Evolutionary conservation across 2,888 invertebrate species (phyloP).

Genomic region (Hydraecia micacea): DNA sequence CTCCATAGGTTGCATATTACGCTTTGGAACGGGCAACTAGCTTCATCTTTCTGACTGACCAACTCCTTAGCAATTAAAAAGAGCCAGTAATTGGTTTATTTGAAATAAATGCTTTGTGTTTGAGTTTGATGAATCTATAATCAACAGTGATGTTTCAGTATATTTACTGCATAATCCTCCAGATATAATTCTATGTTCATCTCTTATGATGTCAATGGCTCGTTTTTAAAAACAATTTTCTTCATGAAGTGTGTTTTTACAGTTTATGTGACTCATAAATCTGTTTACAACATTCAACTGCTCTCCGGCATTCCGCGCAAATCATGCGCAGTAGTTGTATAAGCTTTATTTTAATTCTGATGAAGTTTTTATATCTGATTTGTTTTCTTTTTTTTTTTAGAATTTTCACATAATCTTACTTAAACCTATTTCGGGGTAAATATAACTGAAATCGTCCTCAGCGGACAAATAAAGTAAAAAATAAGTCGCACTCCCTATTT

Average conservation of each 20-base stretch:
- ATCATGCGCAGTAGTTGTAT: constrained; percentile 42
- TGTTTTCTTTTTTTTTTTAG: neutral
- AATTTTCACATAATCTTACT: neutral
- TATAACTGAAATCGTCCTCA: neutral
- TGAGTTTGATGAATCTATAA: neutral
- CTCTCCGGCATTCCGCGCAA: constrained; percentile 31
- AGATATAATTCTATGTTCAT: neutral
- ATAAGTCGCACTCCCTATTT: neutral
- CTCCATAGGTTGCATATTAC: too few species aligned
- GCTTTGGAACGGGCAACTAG: too few species aligned
- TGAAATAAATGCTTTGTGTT: neutral
- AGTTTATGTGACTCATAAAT: constrained; percentile 49
- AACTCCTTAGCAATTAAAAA: neutral
- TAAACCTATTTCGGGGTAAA: neutral
- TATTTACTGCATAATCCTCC: neutral
- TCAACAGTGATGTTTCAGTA: neutral
- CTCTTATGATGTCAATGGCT: neutral
- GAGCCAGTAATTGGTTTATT: neutral
- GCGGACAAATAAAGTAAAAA: constrained; percentile 11
- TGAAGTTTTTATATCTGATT: neutral
- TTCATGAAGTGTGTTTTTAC: constrained; percentile 15
- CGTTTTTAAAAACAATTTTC: constrained; percentile 28
- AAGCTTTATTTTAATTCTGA: constrained; percentile 21
- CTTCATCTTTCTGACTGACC: neutral
- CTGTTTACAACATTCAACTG: constrained; percentile 50